phyloP scores from a whole-genome alignment of 2,797 vertebrate genomes.

The Typhlichthys eigenmanni region DNA sequence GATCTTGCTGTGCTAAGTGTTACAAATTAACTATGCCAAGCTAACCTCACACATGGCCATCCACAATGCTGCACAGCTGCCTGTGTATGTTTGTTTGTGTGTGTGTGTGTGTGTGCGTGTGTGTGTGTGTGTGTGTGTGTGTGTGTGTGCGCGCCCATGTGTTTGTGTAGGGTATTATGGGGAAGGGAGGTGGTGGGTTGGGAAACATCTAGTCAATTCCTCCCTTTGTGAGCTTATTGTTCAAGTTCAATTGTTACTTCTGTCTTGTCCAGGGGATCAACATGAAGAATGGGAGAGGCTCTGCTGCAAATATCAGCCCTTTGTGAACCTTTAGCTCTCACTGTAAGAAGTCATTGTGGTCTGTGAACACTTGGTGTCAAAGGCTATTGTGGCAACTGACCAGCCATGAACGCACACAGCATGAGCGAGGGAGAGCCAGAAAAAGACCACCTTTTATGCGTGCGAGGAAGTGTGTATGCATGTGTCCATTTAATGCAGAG shows the following conservation, averaged over 20 bases:
- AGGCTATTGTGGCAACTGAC: conserved; percentile 54
- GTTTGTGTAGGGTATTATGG: conserved; percentile 1
- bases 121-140: too few species aligned
- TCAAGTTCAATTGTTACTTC: conserved; percentile 72
- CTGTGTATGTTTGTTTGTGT: too few species aligned
- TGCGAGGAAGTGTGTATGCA: conserved; percentile 27
- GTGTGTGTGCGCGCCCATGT: too few species aligned
- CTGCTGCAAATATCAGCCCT: conserved; percentile 55
- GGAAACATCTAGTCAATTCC: conserved; percentile 56
- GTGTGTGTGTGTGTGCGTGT: too few species aligned
- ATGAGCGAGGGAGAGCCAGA: conserved; percentile 66
- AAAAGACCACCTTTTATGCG: conserved; percentile 55
- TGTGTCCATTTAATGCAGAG: conserved; percentile 6
- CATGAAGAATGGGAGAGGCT: conserved; percentile 68
- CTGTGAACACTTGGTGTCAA: conserved; percentile 48
- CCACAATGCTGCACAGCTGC: conserved; percentile 25
- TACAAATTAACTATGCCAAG: conserved; percentile 1
- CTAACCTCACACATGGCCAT: conserved; percentile 20
- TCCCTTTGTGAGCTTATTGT: conserved; percentile 67
- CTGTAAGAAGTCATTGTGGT: conserved; percentile 54
- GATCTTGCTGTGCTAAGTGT: background rate
- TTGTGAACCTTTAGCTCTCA: conserved; percentile 61
- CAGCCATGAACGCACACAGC: conserved; percentile 40
- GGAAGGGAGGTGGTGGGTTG: conserved; percentile 11
- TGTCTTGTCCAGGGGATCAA: conserved; percentile 70